Evolutionary conservation across 1,140 invertebrate genomes (phyloP).

Genomic region (Rhopalosiphum maidis): DNA sequence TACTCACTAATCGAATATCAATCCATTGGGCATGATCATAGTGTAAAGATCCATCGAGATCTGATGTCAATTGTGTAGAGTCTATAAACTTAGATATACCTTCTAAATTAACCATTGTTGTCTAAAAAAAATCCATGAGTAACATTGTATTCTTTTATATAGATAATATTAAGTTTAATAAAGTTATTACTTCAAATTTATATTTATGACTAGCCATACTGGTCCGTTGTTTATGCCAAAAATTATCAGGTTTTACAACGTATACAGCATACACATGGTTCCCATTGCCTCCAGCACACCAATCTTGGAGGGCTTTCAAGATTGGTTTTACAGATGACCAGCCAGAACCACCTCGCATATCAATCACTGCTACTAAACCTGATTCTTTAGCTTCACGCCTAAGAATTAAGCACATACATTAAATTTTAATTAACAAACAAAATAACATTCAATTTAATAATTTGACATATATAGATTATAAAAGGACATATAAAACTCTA

Average conservation of each 20-base stretch:
- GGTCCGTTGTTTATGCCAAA: constrained; percentile 98
- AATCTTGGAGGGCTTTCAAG: constrained; percentile 92
- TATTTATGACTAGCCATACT: constrained; percentile 96
- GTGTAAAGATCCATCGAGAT: constrained; percentile 90
- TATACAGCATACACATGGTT: constrained; percentile 84
- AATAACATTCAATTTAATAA: not conserved
- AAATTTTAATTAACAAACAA: not conserved
- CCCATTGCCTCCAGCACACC: constrained; percentile 56
- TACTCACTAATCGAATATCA: constrained; percentile 80
- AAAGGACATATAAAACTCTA: not conserved
- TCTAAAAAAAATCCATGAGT: constrained; percentile 71
- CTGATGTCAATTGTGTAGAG: constrained; percentile 85
- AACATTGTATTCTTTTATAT: not conserved
- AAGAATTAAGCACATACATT: constrained; percentile 63
- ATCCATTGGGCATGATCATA: constrained; percentile 98
- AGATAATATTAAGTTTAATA: not conserved
- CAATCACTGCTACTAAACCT: constrained; percentile 93
- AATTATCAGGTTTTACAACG: constrained; percentile 98
- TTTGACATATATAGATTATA: not conserved
- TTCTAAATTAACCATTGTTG: constrained; percentile 94
- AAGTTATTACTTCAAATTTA: constrained; percentile 87
- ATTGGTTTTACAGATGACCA: constrained; percentile 97
- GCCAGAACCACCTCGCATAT: constrained; percentile 88
- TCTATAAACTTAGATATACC: constrained; percentile 91
- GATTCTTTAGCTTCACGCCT: constrained; percentile 88